Conservation (phyloP, 2,888 invertebrate genomes). For the Podotricha telesiphe region DNA sequence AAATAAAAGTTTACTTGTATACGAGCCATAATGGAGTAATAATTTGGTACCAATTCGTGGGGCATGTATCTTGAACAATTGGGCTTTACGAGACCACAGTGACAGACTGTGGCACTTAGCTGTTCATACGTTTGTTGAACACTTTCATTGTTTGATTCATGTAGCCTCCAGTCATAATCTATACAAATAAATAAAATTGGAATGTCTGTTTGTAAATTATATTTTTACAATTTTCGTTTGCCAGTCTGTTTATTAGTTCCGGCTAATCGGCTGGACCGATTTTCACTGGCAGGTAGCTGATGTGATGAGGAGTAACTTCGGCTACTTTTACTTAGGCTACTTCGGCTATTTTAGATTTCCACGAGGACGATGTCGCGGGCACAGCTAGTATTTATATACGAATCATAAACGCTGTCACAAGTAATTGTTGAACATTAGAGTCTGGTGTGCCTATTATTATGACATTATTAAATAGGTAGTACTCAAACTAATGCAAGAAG, state of each 20-base stretch:
- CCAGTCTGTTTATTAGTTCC: too few species aligned
- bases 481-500: too few species aligned
- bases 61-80: constrained; percentile 35
- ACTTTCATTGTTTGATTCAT: constrained; percentile 34
- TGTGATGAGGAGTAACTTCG: too few species aligned
- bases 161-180: not conserved
- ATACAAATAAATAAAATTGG: too few species aligned
- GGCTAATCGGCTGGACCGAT: too few species aligned
- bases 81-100: constrained; percentile 37
- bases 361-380: too few species aligned
- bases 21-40: constrained; percentile 21
- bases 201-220: too few species aligned
- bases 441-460: not conserved
- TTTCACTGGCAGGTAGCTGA: too few species aligned
- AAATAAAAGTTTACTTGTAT: constrained; percentile 17
- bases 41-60: constrained; percentile 21
- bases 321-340: too few species aligned
- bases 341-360: too few species aligned
- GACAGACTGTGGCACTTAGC: constrained; percentile 37
- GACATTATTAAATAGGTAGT: too few species aligned
- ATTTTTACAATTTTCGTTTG: too few species aligned
- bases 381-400: constrained; percentile 20
- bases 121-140: constrained; percentile 34
- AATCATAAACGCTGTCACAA: constrained; percentile 2
- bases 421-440: not conserved